A percentile compares a stretch with the other conserved stretches of the same genome.
Conservation (phyloP, 2,797 vertebrate genomes). For the Anolis apletophallus region DNA sequence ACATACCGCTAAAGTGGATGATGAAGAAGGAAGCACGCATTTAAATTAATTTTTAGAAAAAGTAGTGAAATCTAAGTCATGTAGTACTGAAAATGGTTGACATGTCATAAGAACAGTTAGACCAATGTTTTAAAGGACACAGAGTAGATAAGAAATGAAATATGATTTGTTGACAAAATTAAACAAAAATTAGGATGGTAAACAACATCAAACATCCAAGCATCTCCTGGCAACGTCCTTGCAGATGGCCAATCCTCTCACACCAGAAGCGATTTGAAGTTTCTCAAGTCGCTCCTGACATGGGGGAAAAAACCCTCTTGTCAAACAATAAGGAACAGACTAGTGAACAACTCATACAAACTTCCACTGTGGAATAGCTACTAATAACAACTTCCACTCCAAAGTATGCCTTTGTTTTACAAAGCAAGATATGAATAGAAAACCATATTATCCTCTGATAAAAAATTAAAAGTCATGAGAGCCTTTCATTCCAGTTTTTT, state of each 20-base stretch:
- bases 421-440: not conserved
- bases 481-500: no score
- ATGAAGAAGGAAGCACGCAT: constrained; percentile 57
- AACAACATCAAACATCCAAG: no score
- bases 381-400: not conserved
- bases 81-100: constrained; percentile 51
- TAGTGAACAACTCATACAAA: constrained; percentile 28
- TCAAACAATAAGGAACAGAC: constrained; percentile 47
- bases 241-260: no score
- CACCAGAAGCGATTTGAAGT: no score
- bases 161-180: no score
- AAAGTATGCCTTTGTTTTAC: not conserved
- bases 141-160: not conserved
- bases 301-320: not conserved
- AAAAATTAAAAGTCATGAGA: not conserved
- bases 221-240: no score
- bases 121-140: constrained; percentile 24
- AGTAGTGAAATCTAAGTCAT: constrained; percentile 17
- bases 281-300: no score
- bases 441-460: not conserved
- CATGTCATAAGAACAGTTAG: constrained; percentile 49
- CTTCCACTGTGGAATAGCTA: not conserved
- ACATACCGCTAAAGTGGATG: constrained; percentile 28
- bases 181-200: not conserved
- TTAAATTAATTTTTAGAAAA: constrained; percentile 57